Evolutionary conservation across 1,140 invertebrate species (phyloP).

Genomic region (Limonius californicus): DNA sequence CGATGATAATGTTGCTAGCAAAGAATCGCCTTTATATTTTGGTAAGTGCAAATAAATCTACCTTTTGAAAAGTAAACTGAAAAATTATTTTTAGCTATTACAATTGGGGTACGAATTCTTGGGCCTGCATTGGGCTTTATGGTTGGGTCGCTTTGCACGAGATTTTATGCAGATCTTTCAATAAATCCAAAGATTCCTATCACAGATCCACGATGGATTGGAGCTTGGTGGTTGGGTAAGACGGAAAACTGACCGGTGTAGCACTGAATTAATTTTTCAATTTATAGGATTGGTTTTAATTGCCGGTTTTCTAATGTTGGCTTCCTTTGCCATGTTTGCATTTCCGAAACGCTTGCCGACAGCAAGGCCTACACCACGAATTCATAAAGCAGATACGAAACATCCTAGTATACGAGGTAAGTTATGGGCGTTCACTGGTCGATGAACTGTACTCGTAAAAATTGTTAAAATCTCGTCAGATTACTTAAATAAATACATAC

Average conservation of each 20-base stretch:
- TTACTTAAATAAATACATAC: neutral
- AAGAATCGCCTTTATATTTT: constrained; percentile 91
- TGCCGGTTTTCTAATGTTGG: constrained; percentile 70
- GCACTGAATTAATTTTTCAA: constrained; percentile 6
- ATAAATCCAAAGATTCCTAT: constrained; percentile 71
- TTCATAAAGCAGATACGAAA: constrained; percentile 48
- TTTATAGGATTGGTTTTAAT: constrained; percentile 72
- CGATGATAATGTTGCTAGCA: constrained; percentile 88
- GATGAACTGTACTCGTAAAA: constrained; percentile 16
- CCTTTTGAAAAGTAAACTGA: neutral
- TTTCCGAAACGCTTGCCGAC: constrained; percentile 70
- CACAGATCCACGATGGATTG: constrained; percentile 85
- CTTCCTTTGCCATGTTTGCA: constrained; percentile 82
- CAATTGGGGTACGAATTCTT: constrained; percentile 85
- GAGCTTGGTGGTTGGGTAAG: constrained; percentile 88
- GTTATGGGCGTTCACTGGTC: constrained; percentile 1
- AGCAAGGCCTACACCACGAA: constrained; percentile 48
- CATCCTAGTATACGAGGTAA: constrained; percentile 56
- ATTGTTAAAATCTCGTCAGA: neutral
- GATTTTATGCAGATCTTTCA: constrained; percentile 78
- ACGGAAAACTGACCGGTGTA: constrained; percentile 19
- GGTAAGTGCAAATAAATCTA: constrained; percentile 54
- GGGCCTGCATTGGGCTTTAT: constrained; percentile 88
- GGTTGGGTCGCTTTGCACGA: constrained; percentile 85
- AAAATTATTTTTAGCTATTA: constrained; percentile 65